Evolutionary conservation across 2,797 vertebrate genomes (phyloP).

Genomic region (Sphenodon punctatus): DNA sequence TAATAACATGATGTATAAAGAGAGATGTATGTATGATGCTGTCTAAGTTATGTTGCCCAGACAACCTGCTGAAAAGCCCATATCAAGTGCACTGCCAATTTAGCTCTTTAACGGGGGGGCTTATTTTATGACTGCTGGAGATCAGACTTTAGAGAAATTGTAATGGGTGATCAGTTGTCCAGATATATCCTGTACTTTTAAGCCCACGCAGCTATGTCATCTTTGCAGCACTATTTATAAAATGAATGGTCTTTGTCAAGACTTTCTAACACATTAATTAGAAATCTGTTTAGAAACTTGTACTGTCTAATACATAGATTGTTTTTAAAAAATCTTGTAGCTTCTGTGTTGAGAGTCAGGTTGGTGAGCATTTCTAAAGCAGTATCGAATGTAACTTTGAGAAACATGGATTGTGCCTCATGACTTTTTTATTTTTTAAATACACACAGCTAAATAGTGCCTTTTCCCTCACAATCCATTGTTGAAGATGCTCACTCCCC

Average conservation of each 20-base stretch:
- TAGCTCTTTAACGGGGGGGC: slow-evolving; percentile 50
- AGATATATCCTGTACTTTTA: slow-evolving; percentile 47
- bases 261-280: slow-evolving; percentile 50
- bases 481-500: slow-evolving; percentile 61
- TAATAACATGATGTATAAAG: background rate
- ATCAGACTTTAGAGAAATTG: slow-evolving; percentile 27
- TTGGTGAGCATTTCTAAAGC: slow-evolving; percentile 64
- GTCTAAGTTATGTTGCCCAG: slow-evolving; percentile 18
- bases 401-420: slow-evolving; percentile 72
- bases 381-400: slow-evolving; percentile 69
- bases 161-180: slow-evolving; percentile 41
- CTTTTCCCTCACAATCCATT: slow-evolving; percentile 69
- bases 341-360: slow-evolving; percentile 49
- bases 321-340: slow-evolving; percentile 33
- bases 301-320: slow-evolving; percentile 48
- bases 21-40: background rate
- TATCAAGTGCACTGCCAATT: slow-evolving; percentile 56
- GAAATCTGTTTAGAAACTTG: slow-evolving; percentile 42
- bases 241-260: slow-evolving; percentile 43
- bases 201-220: slow-evolving; percentile 58
- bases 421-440: slow-evolving; percentile 58
- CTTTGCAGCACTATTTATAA: slow-evolving; percentile 61
- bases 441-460: slow-evolving; percentile 73
- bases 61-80: slow-evolving; percentile 20
- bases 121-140: slow-evolving; percentile 57